phyloP scores from a whole-genome alignment of 2,113 vertebrate genomes.

The Acinonyx jubatus region DNA sequence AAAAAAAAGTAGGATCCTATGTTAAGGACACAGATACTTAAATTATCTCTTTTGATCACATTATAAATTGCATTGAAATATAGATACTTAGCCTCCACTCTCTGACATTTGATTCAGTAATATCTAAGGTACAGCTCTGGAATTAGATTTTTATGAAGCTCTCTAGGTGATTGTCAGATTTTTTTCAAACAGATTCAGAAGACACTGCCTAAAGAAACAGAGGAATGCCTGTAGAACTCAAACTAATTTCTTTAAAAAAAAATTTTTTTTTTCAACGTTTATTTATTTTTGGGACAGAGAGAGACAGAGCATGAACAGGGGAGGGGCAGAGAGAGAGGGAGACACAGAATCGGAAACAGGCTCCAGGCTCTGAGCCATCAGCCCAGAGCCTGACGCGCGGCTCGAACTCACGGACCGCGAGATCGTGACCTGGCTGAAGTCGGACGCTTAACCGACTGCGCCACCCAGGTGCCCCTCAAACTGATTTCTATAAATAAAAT shows the following conservation, averaged over 20 bases:
- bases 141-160: neutral
- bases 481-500: constrained; percentile 10
- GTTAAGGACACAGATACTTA: constrained; percentile 18
- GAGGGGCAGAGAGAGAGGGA: no score
- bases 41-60: neutral
- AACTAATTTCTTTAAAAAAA: neutral
- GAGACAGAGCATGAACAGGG: no score
- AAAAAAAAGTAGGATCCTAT: neutral
- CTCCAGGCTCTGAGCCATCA: no score
- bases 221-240: neutral
- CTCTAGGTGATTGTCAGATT: neutral
- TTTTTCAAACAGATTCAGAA: neutral
- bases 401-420: no score
- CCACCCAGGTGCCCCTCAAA: neutral
- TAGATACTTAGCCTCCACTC: neutral
- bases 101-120: neutral
- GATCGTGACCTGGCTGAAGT: no score
- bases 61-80: constrained; percentile 24
- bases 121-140: neutral
- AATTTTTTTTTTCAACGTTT: neutral
- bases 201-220: neutral
- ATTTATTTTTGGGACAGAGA: no score
- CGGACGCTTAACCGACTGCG: no score
- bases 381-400: no score
- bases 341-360: no score